Conservation (phyloP, 2,113 vertebrate species). For the Archilochus colubris region DNA sequence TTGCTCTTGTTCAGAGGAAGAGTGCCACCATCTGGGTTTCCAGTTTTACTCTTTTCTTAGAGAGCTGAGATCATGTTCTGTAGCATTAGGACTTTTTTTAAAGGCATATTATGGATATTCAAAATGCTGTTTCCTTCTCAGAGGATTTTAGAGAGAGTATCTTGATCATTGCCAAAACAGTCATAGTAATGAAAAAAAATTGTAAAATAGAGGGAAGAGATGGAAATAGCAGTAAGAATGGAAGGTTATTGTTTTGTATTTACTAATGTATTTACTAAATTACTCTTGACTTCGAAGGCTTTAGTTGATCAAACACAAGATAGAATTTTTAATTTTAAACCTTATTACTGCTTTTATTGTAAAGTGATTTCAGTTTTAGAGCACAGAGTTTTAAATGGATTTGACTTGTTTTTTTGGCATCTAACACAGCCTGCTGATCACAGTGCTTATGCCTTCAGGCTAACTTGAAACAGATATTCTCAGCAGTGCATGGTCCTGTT, state of each 20-base stretch:
- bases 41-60: background rate
- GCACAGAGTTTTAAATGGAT: constrained; percentile 57
- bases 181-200: background rate
- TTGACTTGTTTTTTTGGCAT: constrained; percentile 78
- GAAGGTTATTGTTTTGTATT: background rate
- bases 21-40: background rate
- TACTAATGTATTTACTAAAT: constrained; percentile 2
- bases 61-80: background rate
- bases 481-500: constrained; percentile 55
- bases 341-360: constrained; percentile 59
- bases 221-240: background rate
- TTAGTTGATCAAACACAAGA: constrained; percentile 61
- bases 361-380: constrained; percentile 47
- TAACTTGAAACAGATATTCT: constrained; percentile 57
- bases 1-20: background rate
- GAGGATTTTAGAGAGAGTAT: background rate
- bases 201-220: background rate
- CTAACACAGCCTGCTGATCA: constrained; percentile 72
- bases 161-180: constrained; percentile 2
- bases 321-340: constrained; percentile 51
- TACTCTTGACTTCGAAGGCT: constrained; percentile 37
- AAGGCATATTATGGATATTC: background rate
- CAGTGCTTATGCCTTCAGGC: constrained; percentile 57
- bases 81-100: background rate
- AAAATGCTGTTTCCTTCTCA: background rate